Conservation (phyloP, 2,113 vertebrate genomes). For the Hippolais icterina region DNA sequence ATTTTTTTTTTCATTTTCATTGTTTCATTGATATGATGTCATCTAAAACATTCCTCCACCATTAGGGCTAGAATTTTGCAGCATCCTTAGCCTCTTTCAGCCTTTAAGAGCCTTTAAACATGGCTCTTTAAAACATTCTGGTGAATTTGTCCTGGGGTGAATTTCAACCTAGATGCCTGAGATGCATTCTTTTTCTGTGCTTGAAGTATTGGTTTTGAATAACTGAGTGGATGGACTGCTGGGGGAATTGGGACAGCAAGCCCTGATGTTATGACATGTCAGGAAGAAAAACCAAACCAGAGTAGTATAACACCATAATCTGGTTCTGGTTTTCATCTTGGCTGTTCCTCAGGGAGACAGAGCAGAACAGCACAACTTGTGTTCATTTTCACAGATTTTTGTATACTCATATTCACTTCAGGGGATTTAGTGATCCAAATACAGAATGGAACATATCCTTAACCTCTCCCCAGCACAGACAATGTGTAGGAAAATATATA, state of each 20-base stretch:
- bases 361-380: background rate
- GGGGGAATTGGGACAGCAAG: background rate
- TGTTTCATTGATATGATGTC: background rate
- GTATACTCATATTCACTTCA: background rate
- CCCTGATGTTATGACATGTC: background rate
- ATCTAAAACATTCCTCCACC: background rate
- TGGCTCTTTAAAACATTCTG: background rate
- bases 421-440: background rate
- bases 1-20: background rate
- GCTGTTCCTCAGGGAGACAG: background rate
- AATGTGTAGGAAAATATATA: background rate
- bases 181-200: background rate
- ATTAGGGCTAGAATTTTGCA: background rate
- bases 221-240: background rate
- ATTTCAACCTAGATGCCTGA: background rate
- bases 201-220: background rate
- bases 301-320: background rate
- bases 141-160: background rate
- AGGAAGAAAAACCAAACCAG: background rate
- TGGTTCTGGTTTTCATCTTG: conserved; percentile 45
- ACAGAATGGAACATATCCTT: background rate
- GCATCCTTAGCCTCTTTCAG: background rate
- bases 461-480: background rate
- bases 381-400: conserved; percentile 12
- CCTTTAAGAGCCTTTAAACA: background rate